Conservation (phyloP, 53 echinoderm and acorn worm genomes). For the Echinometra lucunter region DNA sequence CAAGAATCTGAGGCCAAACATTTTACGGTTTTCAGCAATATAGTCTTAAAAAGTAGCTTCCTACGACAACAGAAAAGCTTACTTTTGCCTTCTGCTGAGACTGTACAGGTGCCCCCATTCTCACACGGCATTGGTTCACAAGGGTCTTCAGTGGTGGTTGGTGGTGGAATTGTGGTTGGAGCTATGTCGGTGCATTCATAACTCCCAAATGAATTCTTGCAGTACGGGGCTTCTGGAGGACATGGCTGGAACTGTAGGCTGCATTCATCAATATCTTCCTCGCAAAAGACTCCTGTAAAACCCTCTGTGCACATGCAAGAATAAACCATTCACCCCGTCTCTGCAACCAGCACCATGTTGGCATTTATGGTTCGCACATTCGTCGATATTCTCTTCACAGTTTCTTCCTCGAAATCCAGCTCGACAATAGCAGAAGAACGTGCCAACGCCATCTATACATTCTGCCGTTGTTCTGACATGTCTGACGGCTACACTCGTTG, state of each 20-base stretch:
- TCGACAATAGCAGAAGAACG: slow-evolving; percentile 66
- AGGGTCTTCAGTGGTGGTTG: slow-evolving; percentile 54
- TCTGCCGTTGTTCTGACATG: slow-evolving; percentile 69
- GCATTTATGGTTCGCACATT: slow-evolving; percentile 74
- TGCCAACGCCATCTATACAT: slow-evolving; percentile 58
- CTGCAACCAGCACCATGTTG: slow-evolving; percentile 72
- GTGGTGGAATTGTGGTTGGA: slow-evolving; percentile 66
- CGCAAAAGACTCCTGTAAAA: slow-evolving; percentile 59
- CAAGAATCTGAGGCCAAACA: too few species aligned
- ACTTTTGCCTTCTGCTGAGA: slow-evolving; percentile 15
- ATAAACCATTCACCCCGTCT: slow-evolving; percentile 58
- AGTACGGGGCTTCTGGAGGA: slow-evolving; percentile 55
- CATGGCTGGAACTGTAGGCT: slow-evolving; percentile 43
- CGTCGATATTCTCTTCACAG: slow-evolving; percentile 75
- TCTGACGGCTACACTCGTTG: slow-evolving; percentile 58
- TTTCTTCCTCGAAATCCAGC: slow-evolving; percentile 64
- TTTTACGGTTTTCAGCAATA: not conserved
- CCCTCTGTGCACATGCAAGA: slow-evolving; percentile 67
- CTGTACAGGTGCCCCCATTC: slow-evolving; percentile 49
- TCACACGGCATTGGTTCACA: slow-evolving; percentile 51
- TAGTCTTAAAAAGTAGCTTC: not conserved
- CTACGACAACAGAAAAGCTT: not conserved
- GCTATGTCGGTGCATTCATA: slow-evolving; percentile 64
- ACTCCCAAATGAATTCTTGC: slow-evolving; percentile 50
- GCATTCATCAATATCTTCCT: slow-evolving; percentile 66